These are phyloP conservation scores for Eupithecia tripunctaria DNA, from an alignment of 2,888 invertebrate species.

Conservation along the genomic window DNA sequence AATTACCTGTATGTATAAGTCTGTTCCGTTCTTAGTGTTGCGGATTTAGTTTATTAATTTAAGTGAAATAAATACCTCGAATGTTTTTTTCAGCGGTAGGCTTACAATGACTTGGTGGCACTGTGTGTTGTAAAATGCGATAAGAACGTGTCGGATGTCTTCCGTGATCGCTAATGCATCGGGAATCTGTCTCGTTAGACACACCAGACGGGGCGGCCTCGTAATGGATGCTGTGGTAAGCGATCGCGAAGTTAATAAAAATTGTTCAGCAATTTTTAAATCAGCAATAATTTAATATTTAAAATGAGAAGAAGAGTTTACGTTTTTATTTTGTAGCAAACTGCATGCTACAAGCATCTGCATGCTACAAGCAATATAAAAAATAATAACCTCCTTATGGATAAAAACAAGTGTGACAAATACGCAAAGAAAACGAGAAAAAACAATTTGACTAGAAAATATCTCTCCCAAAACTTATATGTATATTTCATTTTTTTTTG, in stretches of 20 bases:
- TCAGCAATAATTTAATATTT: no score
- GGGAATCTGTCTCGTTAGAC: slow-evolving; percentile 5
- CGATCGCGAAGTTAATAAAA: not conserved
- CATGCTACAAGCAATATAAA: not conserved
- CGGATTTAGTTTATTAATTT: not conserved
- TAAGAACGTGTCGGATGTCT: slow-evolving; percentile 2
- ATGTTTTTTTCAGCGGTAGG: not conserved
- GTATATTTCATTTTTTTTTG: no score
- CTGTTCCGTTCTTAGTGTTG: no score
- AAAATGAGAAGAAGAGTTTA: no score
- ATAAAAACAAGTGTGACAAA: no score
- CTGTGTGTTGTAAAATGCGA: slow-evolving; percentile 8
- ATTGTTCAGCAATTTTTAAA: not conserved
- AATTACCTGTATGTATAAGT: no score
- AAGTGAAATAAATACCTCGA: not conserved
- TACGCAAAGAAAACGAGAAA: no score
- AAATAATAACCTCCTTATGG: no score
- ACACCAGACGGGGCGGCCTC: not conserved
- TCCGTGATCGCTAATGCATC: slow-evolving; percentile 9
- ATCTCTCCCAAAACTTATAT: no score
- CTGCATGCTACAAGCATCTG: no score
- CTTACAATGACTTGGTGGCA: not conserved
- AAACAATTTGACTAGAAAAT: no score
- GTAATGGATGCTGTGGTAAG: not conserved
- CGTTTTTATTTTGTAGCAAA: not conserved